phyloP scores from a whole-genome alignment of 2,888 invertebrate species.

The Torymus texanus region DNA sequence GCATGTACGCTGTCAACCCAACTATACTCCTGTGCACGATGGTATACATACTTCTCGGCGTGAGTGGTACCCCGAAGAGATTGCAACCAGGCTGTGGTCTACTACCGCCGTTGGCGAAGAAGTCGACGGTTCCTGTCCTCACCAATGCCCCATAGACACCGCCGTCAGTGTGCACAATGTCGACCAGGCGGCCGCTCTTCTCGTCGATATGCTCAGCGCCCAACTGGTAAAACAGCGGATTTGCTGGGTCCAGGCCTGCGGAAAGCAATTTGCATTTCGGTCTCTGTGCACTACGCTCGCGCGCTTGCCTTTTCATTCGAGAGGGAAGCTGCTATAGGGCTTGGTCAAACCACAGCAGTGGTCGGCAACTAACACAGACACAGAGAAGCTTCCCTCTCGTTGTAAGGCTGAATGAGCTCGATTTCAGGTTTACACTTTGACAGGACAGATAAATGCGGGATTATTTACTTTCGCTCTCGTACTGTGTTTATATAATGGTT shows the following conservation, averaged over 20 bases:
- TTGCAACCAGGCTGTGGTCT: slow-evolving; percentile 66
- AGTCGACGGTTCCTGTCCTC: slow-evolving; percentile 64
- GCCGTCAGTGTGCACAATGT: slow-evolving; percentile 66
- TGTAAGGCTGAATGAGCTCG: too few relatives aligned
- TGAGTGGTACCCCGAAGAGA: slow-evolving; percentile 55
- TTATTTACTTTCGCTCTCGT: too few relatives aligned
- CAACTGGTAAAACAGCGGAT: slow-evolving; percentile 64
- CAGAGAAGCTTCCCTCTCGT: too few relatives aligned
- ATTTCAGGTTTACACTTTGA: too few relatives aligned
- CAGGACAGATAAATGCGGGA: too few relatives aligned
- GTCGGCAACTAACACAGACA: too few relatives aligned
- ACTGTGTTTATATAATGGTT: too few relatives aligned
- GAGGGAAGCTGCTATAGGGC: too few relatives aligned
- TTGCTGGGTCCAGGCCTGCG: slow-evolving; percentile 67
- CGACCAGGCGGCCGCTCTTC: slow-evolving; percentile 62
- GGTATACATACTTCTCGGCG: slow-evolving; percentile 54
- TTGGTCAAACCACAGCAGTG: neutral
- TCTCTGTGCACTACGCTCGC: too few relatives aligned
- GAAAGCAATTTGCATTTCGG: slow-evolving; percentile 2
- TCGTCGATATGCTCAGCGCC: slow-evolving; percentile 60
- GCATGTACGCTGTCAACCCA: too few relatives aligned
- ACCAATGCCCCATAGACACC: slow-evolving; percentile 62
- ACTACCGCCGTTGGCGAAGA: slow-evolving; percentile 65
- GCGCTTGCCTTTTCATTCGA: too few relatives aligned
- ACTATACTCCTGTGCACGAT: too few relatives aligned